Percentiles rank a stretch among this genome's conserved stretches.
Conservation (phyloP, 2,113 vertebrate species). For the Python bivittatus region DNA sequence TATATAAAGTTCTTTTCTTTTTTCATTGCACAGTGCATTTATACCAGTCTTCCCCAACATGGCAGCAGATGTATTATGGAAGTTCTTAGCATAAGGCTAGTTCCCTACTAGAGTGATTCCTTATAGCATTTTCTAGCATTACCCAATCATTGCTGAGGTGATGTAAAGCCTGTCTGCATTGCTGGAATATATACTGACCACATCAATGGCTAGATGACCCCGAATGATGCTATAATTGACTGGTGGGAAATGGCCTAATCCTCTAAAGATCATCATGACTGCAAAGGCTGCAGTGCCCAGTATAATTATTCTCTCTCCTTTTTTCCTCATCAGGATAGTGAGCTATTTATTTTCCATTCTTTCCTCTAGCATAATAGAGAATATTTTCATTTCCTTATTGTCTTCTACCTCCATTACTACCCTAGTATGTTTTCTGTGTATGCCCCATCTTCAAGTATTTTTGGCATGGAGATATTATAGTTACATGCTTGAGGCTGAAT, state of each 20-base stretch:
- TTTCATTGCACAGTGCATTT: background rate
- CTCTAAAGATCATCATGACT: background rate
- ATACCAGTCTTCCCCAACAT: background rate
- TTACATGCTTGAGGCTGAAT: background rate
- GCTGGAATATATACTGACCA: background rate
- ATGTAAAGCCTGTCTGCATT: background rate
- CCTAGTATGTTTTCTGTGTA: background rate
- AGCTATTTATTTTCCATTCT: background rate
- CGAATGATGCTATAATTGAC: background rate
- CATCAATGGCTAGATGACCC: background rate
- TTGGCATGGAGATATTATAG: background rate
- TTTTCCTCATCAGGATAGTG: background rate
- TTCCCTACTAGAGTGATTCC: background rate
- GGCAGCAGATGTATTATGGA: background rate
- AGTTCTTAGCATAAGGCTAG: background rate
- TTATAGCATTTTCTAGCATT: background rate
- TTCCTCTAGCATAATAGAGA: background rate
- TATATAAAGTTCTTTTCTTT: background rate
- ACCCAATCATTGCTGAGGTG: background rate
- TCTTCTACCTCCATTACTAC: background rate
- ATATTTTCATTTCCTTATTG: background rate
- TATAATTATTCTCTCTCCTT: background rate
- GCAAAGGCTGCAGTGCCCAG: background rate
- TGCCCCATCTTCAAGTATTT: background rate
- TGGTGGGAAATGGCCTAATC: background rate